Percentiles rank a stretch among this genome's conserved stretches.
Conservation (phyloP, 2,113 vertebrate species). For the Seriola aureovittata region DNA sequence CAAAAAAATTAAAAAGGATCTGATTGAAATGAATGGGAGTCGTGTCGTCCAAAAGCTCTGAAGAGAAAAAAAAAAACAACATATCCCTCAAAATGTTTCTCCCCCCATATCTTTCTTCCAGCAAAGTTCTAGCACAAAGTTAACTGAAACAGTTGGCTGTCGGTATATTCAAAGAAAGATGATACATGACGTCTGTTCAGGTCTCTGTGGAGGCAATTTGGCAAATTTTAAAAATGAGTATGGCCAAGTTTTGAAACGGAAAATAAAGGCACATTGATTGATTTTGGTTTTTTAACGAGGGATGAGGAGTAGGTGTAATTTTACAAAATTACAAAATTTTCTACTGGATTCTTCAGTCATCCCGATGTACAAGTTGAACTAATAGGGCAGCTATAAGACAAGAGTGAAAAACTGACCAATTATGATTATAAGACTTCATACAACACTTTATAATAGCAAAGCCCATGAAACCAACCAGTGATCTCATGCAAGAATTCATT, state of each 20-base stretch:
- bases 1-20: slow-evolving; percentile 50
- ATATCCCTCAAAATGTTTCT: slow-evolving; percentile 22
- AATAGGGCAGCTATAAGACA: not conserved
- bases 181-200: slow-evolving; percentile 6
- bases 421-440: not conserved
- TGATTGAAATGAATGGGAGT: slow-evolving; percentile 48
- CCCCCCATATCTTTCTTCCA: slow-evolving; percentile 16
- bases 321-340: not conserved
- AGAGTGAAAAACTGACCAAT: not conserved
- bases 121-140: not conserved
- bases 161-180: slow-evolving; percentile 29
- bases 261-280: not conserved
- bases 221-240: not conserved
- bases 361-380: not conserved
- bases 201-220: slow-evolving; percentile 29
- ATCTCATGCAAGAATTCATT: not conserved
- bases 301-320: not conserved
- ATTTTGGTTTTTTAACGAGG: not conserved
- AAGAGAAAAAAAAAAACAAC: not conserved
- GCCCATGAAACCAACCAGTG: not conserved
- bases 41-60: slow-evolving; percentile 35
- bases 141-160: not conserved
- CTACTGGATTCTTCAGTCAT: too few relatives aligned
- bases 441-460: not conserved
- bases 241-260: not conserved